phyloP scores from a whole-genome alignment of 2,113 vertebrate species.

The Limanda limanda region DNA sequence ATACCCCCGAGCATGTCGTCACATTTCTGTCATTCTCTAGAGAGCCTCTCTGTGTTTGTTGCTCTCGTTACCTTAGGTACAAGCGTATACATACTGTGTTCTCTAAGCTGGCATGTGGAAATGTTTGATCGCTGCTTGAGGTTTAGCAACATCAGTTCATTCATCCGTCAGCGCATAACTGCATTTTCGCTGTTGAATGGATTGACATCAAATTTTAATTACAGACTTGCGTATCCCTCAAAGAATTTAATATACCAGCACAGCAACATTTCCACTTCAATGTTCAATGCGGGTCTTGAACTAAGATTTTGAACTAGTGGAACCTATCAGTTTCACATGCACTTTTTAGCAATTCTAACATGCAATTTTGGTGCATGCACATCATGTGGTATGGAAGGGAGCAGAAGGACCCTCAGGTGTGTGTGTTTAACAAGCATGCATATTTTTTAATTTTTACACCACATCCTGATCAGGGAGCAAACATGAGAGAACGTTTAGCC shows the following conservation, averaged over 20 bases:
- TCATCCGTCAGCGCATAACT: neutral
- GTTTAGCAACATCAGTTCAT: neutral
- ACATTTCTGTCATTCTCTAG: conserved; percentile 3
- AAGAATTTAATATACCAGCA: no score
- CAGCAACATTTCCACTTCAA: no score
- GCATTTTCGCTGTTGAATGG: neutral
- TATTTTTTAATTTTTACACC: no score
- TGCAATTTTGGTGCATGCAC: no score
- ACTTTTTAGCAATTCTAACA: no score
- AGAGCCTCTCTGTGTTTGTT: conserved; percentile 20
- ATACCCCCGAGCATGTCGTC: neutral
- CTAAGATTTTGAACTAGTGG: neutral
- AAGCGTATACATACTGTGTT: neutral
- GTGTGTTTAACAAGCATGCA: no score
- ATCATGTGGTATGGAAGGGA: no score
- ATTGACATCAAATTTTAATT: neutral
- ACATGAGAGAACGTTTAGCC: no score
- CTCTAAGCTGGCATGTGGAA: neutral
- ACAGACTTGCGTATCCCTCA: neutral
- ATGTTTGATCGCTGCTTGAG: neutral
- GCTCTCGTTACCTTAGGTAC: conserved; percentile 28
- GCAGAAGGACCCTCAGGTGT: no score
- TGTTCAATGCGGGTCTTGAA: neutral
- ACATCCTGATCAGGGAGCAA: no score
- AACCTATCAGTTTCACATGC: neutral